These are phyloP conservation scores for Danio tinwini DNA, from an alignment of 2,797 vertebrate species.

Conservation along the genomic window DNA sequence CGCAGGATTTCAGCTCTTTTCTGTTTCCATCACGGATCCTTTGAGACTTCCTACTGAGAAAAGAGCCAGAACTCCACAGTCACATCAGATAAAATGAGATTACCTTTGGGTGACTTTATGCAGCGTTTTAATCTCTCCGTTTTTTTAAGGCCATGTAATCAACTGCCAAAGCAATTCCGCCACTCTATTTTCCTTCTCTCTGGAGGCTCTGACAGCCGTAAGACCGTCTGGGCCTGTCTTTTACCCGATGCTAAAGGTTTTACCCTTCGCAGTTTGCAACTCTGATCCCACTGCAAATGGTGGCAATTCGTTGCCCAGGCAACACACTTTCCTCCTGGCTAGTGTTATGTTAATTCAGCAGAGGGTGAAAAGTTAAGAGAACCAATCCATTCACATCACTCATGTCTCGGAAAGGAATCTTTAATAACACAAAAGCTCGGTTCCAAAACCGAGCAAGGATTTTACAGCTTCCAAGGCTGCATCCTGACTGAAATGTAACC, in stretches of 20 bases:
- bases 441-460: neutral
- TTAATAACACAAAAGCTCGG: constrained; percentile 18
- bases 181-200: constrained; percentile 37
- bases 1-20: constrained; percentile 27
- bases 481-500: constrained; percentile 2
- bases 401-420: constrained; percentile 60
- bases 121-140: constrained; percentile 46
- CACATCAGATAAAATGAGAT: constrained; percentile 53
- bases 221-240: constrained; percentile 68
- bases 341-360: constrained; percentile 77
- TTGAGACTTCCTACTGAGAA: constrained; percentile 39
- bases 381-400: constrained; percentile 70
- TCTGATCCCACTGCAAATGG: constrained; percentile 75
- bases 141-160: constrained; percentile 28
- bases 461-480: neutral
- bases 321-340: constrained; percentile 75
- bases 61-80: constrained; percentile 32
- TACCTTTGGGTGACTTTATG: constrained; percentile 52
- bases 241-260: constrained; percentile 72
- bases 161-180: constrained; percentile 43
- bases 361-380: constrained; percentile 76
- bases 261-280: constrained; percentile 73
- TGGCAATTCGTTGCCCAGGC: constrained; percentile 78
- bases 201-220: constrained; percentile 60
- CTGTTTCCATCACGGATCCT: constrained; percentile 34